Evolutionary conservation across 2,888 invertebrate genomes (phyloP), one percentile per base, ranked within the genome.

Genomic region (Lutraria lutraria): DNA sequence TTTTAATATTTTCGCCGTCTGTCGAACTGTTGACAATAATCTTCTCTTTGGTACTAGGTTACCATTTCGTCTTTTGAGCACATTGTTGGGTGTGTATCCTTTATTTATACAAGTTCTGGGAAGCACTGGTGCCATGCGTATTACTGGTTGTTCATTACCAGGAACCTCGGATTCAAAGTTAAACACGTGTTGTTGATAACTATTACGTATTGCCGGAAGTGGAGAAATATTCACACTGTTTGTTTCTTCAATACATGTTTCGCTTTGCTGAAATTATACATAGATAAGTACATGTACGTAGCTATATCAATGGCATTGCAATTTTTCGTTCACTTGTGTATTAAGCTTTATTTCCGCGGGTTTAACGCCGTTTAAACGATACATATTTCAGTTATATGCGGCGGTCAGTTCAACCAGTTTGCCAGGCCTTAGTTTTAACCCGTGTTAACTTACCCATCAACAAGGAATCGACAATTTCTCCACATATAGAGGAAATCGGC

Each of bases 221-320:
- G 98, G 98, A 94, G 98, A 98, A 97, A 98, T 97, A 94, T 98
- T 97, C 72, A 98, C 97, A 96, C 99, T 99, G 96, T 99, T 98
- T 86, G 99, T 99, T 94, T 99, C 98, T 96, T 90, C 92, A 53
- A 84, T 88, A 68, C 56, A 81, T 6, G 88, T 88, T n/a, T 91
- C 91, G 54, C 54, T 87, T 34, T 89, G 85, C 90, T 90, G 84
- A 56, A 88, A 85, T 56, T 1, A 53, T 1, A 76, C 1, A 4
- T 10, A 68, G 0, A n/a, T 63, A 63, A 19, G 56, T 56, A 10
- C 21, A 56, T 3, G 3, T 56, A 56, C 19, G 56, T 56, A 21
- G n/a, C 25, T 0, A n/a, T 25, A 8, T 43, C 25, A 25, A 68
- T 68, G 25, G 0, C 63, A 68, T 43, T 43, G 8, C 43, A 43